These are phyloP conservation scores for Medauroidea extradentata DNA, from an alignment of 1,140 invertebrate genomes.

Conservation along the genomic window DNA sequence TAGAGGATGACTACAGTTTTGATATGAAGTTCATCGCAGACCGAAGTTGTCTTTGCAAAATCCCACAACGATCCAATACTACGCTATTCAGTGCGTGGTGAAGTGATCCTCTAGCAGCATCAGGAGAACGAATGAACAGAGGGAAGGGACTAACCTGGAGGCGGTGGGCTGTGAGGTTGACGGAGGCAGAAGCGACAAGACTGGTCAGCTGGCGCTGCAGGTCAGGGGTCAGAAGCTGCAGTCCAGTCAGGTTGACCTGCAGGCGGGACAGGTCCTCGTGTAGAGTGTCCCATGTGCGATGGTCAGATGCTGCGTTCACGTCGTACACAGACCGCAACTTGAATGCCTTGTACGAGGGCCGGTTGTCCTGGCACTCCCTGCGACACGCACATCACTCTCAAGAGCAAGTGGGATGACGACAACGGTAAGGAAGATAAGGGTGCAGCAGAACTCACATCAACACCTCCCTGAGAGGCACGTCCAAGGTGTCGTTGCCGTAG, in stretches of 20 bases:
- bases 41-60: too few species aligned
- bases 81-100: too few species aligned
- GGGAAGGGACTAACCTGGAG: conserved; percentile 26
- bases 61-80: too few species aligned
- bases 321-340: conserved; percentile 60
- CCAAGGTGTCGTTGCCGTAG: conserved; percentile 33
- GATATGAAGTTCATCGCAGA: too few species aligned
- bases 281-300: conserved; percentile 57
- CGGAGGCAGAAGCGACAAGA: conserved; percentile 56
- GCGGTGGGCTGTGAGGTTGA: conserved; percentile 65
- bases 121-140: too few species aligned
- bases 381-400: neutral
- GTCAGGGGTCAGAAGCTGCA: conserved; percentile 51
- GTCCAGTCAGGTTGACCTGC: conserved; percentile 41
- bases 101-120: too few species aligned
- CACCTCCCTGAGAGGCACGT: conserved; percentile 29
- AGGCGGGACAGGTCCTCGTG: conserved; percentile 47
- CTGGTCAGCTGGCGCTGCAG: conserved; percentile 56
- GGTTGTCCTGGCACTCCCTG: conserved; percentile 65
- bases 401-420: too few species aligned
- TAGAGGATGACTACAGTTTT: too few species aligned
- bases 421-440: too few species aligned
- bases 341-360: conserved; percentile 65
- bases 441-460: conserved; percentile 31
- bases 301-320: conserved; percentile 53